Evolutionary conservation across 2,113 vertebrate genomes (phyloP), one percentile per base, ranked within the genome.

Genomic region (Coracopsis vasa): DNA sequence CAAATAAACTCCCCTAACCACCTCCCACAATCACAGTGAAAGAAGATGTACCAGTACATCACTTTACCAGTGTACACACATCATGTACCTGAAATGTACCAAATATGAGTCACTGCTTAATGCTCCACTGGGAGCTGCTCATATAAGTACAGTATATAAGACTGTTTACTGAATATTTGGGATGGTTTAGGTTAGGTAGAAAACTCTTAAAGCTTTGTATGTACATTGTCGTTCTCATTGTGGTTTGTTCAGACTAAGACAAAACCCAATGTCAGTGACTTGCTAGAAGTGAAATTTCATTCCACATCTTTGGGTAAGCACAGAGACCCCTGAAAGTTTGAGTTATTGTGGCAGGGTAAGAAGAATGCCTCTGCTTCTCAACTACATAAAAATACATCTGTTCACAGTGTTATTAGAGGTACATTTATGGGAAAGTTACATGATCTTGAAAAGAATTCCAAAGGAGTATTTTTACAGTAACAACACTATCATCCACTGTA

Each of bases 401-500:
- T 72, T 86, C 10, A 3, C 44, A 69, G 11, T 9, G 54, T 61
- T 45, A 6, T 60, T 37, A 20, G 37, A 80, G 41, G 14, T 62
- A 17, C 35, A 62, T 82, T 60, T 90, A 56, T 67, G 33, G 44
- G 67, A 83, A 44, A 4, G 14, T 85, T 93, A 45, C 1, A 0
- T 58, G 14, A 61, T 78, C 70, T 70, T 85, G 31, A 51, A 13
- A 29, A 67, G 48, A 17, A 37, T 48, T 86, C 51, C 62, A 16
- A 39, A 19, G 8, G 80, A 84, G 50, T 74, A 20, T 42, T 62
- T 81, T 71, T 69, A 44, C 54, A 50, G 71, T 83, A 93, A 61
- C 93, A 91, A 35, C 29, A 39, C 75, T 83, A 16, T 73, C 64
- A 92, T 75, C 83, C 75, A 42, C 66, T 81, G 41, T 51, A 82